These are phyloP conservation scores for Austrofundulus limnaeus DNA, from an alignment of 2,113 vertebrate species.

Conservation along the genomic window DNA sequence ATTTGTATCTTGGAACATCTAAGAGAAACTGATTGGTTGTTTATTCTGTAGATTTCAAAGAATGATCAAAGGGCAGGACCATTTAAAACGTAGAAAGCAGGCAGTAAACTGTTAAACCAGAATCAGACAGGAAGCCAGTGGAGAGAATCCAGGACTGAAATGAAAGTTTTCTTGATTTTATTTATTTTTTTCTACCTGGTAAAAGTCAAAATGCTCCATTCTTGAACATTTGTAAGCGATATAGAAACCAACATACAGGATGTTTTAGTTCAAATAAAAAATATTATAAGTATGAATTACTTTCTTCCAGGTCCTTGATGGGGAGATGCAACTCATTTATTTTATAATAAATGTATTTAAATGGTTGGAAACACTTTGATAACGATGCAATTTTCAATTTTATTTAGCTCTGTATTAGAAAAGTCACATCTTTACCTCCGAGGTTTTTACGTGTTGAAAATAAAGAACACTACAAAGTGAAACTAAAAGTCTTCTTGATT, in stretches of 20 bases:
- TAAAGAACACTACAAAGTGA: too few relatives aligned
- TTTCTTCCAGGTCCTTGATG: background rate
- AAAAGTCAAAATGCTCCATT: background rate
- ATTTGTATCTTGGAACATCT: too few relatives aligned
- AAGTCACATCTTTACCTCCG: too few relatives aligned
- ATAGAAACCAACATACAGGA: background rate
- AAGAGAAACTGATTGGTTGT: too few relatives aligned
- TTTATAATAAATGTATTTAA: too few relatives aligned
- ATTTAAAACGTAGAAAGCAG: background rate
- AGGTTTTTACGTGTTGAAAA: too few relatives aligned
- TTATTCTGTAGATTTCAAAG: too few relatives aligned
- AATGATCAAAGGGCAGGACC: background rate
- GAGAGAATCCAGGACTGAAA: background rate
- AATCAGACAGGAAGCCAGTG: background rate
- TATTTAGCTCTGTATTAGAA: too few relatives aligned
- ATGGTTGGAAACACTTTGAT: too few relatives aligned
- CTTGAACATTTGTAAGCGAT: background rate
- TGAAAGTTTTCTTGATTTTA: background rate
- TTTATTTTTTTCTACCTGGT: background rate
- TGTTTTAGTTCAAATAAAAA: background rate
- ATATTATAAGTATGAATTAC: background rate
- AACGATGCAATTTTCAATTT: too few relatives aligned
- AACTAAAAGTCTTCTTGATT: too few relatives aligned
- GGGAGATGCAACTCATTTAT: too few relatives aligned
- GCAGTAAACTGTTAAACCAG: background rate